Evolutionary conservation across 1,140 invertebrate genomes (phyloP).

Genomic region (Gryon sp.): DNA sequence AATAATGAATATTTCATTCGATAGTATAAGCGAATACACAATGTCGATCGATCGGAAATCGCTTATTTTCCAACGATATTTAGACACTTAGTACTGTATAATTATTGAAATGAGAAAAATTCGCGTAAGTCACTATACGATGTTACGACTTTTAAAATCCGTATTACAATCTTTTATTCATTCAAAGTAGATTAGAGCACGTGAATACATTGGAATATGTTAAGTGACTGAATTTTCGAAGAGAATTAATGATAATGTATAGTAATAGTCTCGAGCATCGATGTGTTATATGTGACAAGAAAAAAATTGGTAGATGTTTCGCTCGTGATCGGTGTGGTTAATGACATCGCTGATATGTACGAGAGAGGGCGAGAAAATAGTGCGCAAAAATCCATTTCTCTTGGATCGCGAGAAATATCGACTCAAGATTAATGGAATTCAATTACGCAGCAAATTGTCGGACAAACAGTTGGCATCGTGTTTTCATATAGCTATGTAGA

Average conservation of each 20-base stretch:
- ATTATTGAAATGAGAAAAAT: not conserved
- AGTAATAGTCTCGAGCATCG: not conserved
- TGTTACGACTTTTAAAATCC: conserved; percentile 10
- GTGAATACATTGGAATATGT: conserved; percentile 16
- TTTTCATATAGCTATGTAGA: conserved; percentile 37
- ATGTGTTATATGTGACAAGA: no score
- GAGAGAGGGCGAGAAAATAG: not conserved
- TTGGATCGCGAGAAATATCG: conserved; percentile 25
- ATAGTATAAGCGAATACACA: not conserved
- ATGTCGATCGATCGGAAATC: no score
- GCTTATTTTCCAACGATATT: no score
- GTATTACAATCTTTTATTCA: conserved; percentile 27
- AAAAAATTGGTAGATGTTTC: conserved; percentile 2
- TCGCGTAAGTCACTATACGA: conserved; percentile 1
- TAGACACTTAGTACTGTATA: conserved; percentile 1
- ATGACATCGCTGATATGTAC: conserved; percentile 2
- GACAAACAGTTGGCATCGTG: conserved; percentile 41
- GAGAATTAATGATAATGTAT: not conserved
- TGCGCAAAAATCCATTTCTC: no score
- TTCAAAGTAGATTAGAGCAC: conserved; percentile 19
- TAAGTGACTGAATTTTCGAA: not conserved
- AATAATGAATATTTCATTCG: conserved; percentile 10
- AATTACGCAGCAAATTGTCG: conserved; percentile 50
- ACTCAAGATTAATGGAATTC: conserved; percentile 52
- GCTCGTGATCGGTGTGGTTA: conserved; percentile 6